A percentile compares a stretch with the other conserved stretches of the same genome.
Conservation (phyloP, 1,140 invertebrate genomes). For the Pseudomyrmex pallidus region DNA sequence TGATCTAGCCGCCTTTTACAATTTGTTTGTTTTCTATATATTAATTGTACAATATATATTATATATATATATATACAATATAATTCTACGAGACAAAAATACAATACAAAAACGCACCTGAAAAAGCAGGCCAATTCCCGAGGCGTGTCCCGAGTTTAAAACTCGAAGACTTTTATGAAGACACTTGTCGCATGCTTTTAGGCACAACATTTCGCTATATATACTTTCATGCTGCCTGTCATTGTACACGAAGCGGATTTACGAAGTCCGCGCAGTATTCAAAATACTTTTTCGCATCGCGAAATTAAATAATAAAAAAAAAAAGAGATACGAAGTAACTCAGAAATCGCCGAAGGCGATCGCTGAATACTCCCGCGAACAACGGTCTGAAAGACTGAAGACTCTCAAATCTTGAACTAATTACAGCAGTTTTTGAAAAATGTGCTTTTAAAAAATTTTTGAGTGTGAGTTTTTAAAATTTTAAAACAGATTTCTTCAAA, state of each 20-base stretch:
- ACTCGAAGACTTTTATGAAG: constrained; percentile 56
- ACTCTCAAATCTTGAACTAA: too few relatives aligned
- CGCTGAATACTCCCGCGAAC: background rate
- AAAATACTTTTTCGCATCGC: background rate
- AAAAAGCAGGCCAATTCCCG: constrained; percentile 68
- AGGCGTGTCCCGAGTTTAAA: constrained; percentile 11
- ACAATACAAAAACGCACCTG: constrained; percentile 75
- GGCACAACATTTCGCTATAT: constrained; percentile 67
- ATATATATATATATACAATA: constrained; percentile 66
- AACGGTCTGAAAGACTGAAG: constrained; percentile 10
- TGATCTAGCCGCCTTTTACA: constrained; percentile 60
- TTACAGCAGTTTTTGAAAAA: too few relatives aligned
- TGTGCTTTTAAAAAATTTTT: background rate
- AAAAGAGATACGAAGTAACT: background rate
- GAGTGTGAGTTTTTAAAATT: background rate
- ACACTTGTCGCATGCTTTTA: constrained; percentile 65
- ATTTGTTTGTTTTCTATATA: constrained; percentile 49
- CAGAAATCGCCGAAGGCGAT: background rate
- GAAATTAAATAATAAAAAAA: constrained; percentile 26
- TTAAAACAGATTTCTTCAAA: constrained; percentile 3
- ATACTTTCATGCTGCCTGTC: constrained; percentile 73
- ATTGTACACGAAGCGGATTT: constrained; percentile 59
- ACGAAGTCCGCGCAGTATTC: constrained; percentile 18
- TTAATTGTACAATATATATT: constrained; percentile 48
- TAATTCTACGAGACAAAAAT: constrained; percentile 67